Evolutionary conservation across 1,140 invertebrate species (phyloP).

Genomic region (Halictus rubicundus): DNA sequence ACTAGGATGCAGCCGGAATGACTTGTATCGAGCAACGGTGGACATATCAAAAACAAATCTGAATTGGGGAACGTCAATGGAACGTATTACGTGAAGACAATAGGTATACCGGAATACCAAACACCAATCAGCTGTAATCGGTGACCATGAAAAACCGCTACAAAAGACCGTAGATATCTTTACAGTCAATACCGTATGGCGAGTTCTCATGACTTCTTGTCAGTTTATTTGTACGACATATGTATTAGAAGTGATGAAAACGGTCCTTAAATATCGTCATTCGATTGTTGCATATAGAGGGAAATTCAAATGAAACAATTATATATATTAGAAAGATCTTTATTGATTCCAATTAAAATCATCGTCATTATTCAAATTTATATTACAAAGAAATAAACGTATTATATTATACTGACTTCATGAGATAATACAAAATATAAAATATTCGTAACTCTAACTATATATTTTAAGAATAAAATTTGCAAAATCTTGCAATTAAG

Average conservation of each 20-base stretch:
- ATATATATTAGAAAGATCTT: neutral
- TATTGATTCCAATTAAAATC: neutral
- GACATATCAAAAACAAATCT: conserved; percentile 44
- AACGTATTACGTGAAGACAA: neutral
- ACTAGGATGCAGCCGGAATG: neutral
- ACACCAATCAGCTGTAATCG: conserved; percentile 44
- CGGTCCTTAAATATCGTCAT: neutral
- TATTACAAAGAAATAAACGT: neutral
- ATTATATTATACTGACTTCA: too few species aligned
- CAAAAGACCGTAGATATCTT: conserved; percentile 6
- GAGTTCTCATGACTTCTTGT: neutral
- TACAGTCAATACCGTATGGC: neutral
- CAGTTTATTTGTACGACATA: neutral
- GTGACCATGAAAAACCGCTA: conserved; percentile 21
- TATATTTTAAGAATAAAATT: too few species aligned
- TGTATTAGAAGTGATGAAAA: too few species aligned
- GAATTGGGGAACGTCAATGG: conserved; percentile 17
- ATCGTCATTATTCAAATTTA: neutral
- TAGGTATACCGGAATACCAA: conserved; percentile 16
- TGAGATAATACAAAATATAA: too few species aligned
- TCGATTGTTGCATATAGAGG: neutral
- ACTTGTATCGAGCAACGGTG: neutral
- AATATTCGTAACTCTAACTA: too few species aligned
- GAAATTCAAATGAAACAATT: neutral
- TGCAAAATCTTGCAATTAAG: too few species aligned